phyloP scores from a whole-genome alignment of 1,140 invertebrate species.

The Lerema accius region DNA sequence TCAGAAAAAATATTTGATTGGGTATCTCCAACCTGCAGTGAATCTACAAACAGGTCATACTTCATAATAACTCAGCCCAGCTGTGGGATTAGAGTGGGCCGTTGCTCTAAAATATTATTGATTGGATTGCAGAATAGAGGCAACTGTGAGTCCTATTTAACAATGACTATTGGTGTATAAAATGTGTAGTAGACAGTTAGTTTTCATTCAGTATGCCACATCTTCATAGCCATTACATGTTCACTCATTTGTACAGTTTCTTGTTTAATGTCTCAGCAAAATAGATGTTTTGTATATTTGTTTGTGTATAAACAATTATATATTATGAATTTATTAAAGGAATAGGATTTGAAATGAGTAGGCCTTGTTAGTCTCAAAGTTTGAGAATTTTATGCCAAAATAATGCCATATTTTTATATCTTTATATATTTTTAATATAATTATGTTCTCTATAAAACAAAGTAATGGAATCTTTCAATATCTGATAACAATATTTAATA shows the following conservation, averaged over 20 bases:
- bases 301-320: too few species aligned
- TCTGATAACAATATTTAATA: too few species aligned
- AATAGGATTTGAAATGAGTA: background rate
- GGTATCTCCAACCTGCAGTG: background rate
- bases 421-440: too few species aligned
- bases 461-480: too few species aligned
- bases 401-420: too few species aligned
- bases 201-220: constrained; percentile 9
- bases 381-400: too few species aligned
- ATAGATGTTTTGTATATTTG: too few species aligned
- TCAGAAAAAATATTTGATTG: too few species aligned
- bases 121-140: constrained; percentile 43
- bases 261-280: background rate
- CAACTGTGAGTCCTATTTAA: constrained; percentile 39
- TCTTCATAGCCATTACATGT: background rate
- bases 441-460: too few species aligned
- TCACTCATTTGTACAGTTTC: background rate
- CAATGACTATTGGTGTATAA: constrained; percentile 18
- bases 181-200: constrained; percentile 13
- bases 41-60: background rate
- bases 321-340: background rate
- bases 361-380: background rate
- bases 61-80: constrained; percentile 11
- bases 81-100: constrained; percentile 24
- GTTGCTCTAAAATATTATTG: constrained; percentile 27